Percentiles rank a stretch among this genome's conserved stretches.
Conservation (phyloP, 2,888 invertebrate species). For the Ormyrus nitidulus region DNA sequence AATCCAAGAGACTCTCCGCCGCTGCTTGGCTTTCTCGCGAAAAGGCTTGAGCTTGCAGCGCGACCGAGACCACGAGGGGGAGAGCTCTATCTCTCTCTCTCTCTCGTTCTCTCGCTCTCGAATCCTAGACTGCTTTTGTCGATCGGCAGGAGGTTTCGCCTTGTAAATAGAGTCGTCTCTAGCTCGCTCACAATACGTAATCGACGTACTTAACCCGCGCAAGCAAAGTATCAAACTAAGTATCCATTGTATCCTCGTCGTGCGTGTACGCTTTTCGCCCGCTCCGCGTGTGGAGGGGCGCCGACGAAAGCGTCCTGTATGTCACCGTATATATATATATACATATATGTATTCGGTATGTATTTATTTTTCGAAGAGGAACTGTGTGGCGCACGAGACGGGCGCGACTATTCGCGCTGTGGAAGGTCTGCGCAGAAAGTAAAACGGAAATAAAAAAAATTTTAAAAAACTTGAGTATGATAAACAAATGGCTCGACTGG, state of each 20-base stretch:
- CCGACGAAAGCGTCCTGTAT: neutral
- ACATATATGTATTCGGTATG: conserved; percentile 26
- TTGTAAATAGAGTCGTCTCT: conserved; percentile 42
- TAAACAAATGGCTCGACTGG: too few relatives aligned
- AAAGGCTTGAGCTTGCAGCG: too few relatives aligned
- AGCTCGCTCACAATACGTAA: neutral
- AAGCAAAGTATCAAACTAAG: neutral
- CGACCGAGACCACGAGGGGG: too few relatives aligned
- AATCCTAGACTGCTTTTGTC: neutral
- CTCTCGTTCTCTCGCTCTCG: neutral
- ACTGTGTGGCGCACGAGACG: neutral
- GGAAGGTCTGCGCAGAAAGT: too few relatives aligned
- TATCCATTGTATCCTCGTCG: conserved; percentile 31
- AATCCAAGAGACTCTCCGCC: too few relatives aligned
- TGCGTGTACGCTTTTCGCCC: neutral
- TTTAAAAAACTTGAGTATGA: too few relatives aligned
- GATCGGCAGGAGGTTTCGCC: neutral
- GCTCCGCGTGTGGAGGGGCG: neutral
- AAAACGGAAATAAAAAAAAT: too few relatives aligned
- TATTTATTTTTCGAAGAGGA: conserved; percentile 44
- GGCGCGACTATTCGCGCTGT: too few relatives aligned
- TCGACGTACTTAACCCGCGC: neutral
- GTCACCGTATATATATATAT: neutral
- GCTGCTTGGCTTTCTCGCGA: too few relatives aligned
- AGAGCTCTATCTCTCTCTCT: neutral